phyloP scores from a whole-genome alignment of 2,888 invertebrate genomes.

The Trilocha varians region DNA sequence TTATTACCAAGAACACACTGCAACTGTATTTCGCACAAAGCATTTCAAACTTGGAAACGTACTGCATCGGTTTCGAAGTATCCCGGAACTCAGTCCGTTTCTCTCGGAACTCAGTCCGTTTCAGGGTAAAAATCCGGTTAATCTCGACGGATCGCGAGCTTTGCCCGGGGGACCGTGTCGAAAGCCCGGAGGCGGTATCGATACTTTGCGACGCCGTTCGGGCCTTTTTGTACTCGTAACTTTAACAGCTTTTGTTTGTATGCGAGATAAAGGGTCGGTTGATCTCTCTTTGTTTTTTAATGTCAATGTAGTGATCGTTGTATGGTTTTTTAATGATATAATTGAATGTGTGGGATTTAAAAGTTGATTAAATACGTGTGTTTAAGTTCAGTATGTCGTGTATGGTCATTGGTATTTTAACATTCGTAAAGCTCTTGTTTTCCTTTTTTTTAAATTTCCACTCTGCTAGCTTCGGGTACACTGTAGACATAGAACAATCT shows the following conservation, averaged over 20 bases:
- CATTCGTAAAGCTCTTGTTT: too few species aligned
- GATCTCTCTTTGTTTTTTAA: too few species aligned
- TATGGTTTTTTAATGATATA: too few species aligned
- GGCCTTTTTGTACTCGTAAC: conserved; percentile 4
- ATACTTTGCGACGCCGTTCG: conserved; percentile 3
- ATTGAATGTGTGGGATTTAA: too few species aligned
- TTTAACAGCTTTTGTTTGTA: background rate
- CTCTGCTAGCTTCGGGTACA: too few species aligned
- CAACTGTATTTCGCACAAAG: conserved; percentile 3
- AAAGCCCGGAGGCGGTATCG: conserved; percentile 2
- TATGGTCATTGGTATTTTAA: too few species aligned
- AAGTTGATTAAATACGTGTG: too few species aligned
- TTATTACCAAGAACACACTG: background rate
- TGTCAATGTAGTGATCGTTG: too few species aligned
- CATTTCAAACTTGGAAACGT: conserved; percentile 14
- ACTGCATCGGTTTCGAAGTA: conserved; percentile 24
- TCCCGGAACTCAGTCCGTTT: conserved; percentile 24
- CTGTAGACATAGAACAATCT: too few species aligned
- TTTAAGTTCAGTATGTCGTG: too few species aligned
- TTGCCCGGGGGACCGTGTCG: conserved; percentile 16
- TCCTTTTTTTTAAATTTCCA: too few species aligned
- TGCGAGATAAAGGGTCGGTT: background rate
- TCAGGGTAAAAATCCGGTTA: conserved; percentile 30
- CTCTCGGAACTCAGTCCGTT: too few species aligned
- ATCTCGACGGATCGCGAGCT: conserved; percentile 22